Base-by-base conservation (phyloP, 2,888 invertebrate genomes). In the Metalampra italica region DNA sequence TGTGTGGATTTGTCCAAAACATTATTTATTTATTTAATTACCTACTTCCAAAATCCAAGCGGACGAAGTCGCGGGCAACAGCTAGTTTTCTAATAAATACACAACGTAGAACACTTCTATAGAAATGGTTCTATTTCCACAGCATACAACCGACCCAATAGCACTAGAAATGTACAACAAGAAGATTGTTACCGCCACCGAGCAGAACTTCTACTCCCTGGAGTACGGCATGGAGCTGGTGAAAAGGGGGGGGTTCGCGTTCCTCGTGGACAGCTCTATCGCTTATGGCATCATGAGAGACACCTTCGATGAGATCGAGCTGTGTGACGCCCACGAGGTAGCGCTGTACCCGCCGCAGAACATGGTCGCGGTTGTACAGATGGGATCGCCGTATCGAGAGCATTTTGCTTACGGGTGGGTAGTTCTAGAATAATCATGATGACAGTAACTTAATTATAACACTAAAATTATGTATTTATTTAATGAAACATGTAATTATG, bases 271-370 rank as follows among this genome's bases (percentile, higher is more conserved):
- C 71, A 91, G 91, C 0, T 91, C 92, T 0, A 90, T 91, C 0
- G 94, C 92, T 0, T 94, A 94, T 71, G 92, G 92, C 53, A 91
- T 94, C 22, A 93, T 94, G 66, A 86, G 86, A 45, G 89, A 90
- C 22, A 92, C 91, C 0, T 94, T 93, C 62, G 87, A 81, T 0
- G 93, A 94, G 64, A 83, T 91, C 43, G 91, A 93, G 68, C 91
- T 94, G 47, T 94, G 94, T 58, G 94, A 94, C 53, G 78, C 93
- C 0, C 90, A 91, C 0, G 92, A 94, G 71, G 87, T 94, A 9
- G 85, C 88, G 54, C 75, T 93, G 72, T 92, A 91, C 65, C 90
- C 91, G 0, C 90, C 91, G 0, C 92, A 93, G 64, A 89, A 90
- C 40, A 90, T 91, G 74, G 83, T 86, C 3, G 79, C 87, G 9